Conservation (phyloP, 2,113 vertebrate species). For the Burhinus bistriatus region DNA sequence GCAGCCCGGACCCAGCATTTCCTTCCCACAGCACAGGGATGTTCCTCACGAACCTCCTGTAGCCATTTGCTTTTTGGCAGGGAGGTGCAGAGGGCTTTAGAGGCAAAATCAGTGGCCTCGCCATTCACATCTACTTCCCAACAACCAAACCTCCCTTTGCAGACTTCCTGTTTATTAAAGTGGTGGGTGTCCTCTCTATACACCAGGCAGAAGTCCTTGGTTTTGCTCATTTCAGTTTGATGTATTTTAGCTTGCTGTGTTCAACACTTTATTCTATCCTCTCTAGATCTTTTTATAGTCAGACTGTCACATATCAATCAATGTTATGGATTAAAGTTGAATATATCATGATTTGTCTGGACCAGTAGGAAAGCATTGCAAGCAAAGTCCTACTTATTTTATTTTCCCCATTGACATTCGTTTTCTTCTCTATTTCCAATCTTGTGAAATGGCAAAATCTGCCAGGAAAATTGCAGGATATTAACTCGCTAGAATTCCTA, state of each 20-base stretch:
- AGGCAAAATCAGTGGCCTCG: background rate
- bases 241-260: background rate
- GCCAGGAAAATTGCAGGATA: background rate
- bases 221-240: background rate
- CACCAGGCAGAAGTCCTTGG: background rate
- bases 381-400: background rate
- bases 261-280: background rate
- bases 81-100: background rate
- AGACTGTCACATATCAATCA: background rate
- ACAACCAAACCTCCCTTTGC: background rate
- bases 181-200: background rate
- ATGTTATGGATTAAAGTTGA: background rate
- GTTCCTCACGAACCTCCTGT: background rate
- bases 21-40: background rate
- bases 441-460: background rate
- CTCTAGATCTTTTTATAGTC: background rate
- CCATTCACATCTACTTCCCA: background rate
- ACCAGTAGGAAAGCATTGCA: background rate
- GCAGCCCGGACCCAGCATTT: background rate
- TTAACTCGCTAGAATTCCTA: background rate
- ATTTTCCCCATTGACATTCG: background rate
- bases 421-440: background rate
- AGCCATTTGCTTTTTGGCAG: background rate
- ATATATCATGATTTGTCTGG: background rate
- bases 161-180: background rate